Base-by-base conservation (phyloP, 2,113 vertebrate genomes). In the Oceanites oceanicus region DNA sequence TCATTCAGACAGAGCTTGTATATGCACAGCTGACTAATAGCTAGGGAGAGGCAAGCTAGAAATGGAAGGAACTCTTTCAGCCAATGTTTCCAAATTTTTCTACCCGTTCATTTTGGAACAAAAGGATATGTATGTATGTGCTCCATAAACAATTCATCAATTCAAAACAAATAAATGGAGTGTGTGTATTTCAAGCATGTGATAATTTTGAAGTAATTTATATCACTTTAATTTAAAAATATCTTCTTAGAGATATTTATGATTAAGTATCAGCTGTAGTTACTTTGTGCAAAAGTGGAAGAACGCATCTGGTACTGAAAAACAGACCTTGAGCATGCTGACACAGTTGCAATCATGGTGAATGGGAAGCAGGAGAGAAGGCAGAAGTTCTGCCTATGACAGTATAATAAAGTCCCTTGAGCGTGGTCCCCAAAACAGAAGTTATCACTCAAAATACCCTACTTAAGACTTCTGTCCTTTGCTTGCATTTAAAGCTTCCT, bases 61-160 rank as follows among this genome's bases (percentile, higher is more conserved):
- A 94, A 92, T 58, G n/a, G 80, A 94, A 87, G 85, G n/a, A 67
- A 87, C 18, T 71, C 55, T 81, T 81, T 62, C 81, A 94, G 81
- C 56, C 68, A 91, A 70, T 95, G 95, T 94, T 97, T 96, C 92
- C 95, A 96, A 95, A 93, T 96, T 90, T 85, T 95, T 82, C 95
- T 95, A 78, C 73, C 70, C 92, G 88, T 95, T 94, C 81, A 96
- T 96, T 95, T 94, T 58, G 38, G 40, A 88, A 94, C 81, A 96
- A 96, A 97, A 78, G 88, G 62, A 19, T 78, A 67, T 67, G 90
- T 95, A 86, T 94, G n/a, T 77, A 30, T 90, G 77, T n/a, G 70
- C 92, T 93, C 73, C 85, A 78, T 71, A 89, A 96, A 89, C 94
- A 93, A 96, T 92, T 67, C 92, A 71, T 67, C 94, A 90, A 78